A percentile compares a stretch with the other conserved stretches of the same genome.
Evolutionary conservation across 2,888 invertebrate species (phyloP).

Genomic region (Stenichneumon culpator): DNA sequence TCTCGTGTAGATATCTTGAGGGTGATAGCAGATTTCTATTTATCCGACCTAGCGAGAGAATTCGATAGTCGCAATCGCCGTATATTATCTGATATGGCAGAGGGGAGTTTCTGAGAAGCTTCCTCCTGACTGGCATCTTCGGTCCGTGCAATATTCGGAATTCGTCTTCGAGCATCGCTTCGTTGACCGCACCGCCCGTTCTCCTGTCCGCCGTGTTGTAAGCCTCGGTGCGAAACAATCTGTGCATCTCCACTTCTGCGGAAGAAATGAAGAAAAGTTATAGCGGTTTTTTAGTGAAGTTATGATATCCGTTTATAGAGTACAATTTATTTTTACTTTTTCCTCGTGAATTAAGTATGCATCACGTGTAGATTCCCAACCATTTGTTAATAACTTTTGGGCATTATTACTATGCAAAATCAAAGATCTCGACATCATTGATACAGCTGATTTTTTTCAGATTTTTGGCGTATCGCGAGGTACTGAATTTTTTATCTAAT

Average conservation of each 20-base stretch:
- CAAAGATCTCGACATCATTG: too few relatives aligned
- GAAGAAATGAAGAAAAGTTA: constrained; percentile 52
- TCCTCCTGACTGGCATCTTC: constrained; percentile 86
- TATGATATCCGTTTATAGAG: constrained; percentile 1
- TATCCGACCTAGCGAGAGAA: constrained; percentile 86
- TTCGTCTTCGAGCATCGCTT: constrained; percentile 86
- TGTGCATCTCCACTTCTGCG: constrained; percentile 88
- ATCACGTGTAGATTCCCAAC: too few relatives aligned
- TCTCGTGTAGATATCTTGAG: too few relatives aligned
- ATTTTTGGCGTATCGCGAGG: too few relatives aligned
- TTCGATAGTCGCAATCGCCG: constrained; percentile 87
- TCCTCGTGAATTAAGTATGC: too few relatives aligned
- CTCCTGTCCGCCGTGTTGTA: constrained; percentile 87
- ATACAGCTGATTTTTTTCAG: too few relatives aligned
- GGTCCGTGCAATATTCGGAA: constrained; percentile 86
- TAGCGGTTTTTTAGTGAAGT: neutral
- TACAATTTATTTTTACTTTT: too few relatives aligned
- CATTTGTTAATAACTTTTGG: too few relatives aligned
- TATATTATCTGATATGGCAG: constrained; percentile 88
- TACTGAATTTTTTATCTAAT: neutral
- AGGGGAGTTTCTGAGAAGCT: constrained; percentile 87
- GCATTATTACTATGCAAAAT: too few relatives aligned
- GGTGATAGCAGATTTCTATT: neutral
- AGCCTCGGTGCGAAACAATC: constrained; percentile 87
- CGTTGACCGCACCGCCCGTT: constrained; percentile 74